Evolutionary conservation across 1,140 invertebrate genomes (phyloP).

Genomic region (Calephelis virginiensis): DNA sequence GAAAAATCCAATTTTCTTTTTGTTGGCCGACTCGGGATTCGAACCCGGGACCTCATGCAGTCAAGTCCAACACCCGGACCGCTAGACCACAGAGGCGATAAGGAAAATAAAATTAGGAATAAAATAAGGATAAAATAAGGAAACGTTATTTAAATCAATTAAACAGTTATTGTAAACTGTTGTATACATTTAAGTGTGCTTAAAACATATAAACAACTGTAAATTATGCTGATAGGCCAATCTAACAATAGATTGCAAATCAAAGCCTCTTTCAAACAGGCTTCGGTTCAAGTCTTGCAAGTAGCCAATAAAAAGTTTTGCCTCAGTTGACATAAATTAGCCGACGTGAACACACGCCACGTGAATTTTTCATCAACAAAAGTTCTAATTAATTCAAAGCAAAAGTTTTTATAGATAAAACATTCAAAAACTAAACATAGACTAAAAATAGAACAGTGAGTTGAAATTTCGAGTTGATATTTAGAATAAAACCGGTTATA

Average conservation of each 20-base stretch:
- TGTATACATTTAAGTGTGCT: background rate
- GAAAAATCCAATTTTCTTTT: no score
- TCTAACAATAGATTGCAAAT: slow-evolving; percentile 3
- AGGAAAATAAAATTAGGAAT: no score
- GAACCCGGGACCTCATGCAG: no score
- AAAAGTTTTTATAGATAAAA: slow-evolving; percentile 8
- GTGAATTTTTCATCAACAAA: slow-evolving; percentile 3
- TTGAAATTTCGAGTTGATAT: slow-evolving; percentile 4
- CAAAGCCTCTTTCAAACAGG: slow-evolving; percentile 45
- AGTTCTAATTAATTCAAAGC: slow-evolving; percentile 13
- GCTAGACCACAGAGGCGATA: no score
- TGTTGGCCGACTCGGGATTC: no score
- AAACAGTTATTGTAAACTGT: no score
- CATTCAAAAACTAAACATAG: slow-evolving; percentile 3
- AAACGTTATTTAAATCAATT: no score
- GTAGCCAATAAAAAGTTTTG: background rate
- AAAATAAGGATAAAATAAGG: no score
- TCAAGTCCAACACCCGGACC: no score
- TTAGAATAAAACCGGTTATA: slow-evolving; percentile 41
- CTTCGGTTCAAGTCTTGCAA: slow-evolving; percentile 22
- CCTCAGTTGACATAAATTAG: background rate
- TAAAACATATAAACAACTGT: background rate
- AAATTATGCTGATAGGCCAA: background rate
- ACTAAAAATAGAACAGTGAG: slow-evolving; percentile 9
- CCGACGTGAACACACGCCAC: background rate